Evolutionary conservation across 1,140 invertebrate genomes (phyloP), one percentile per base, ranked within the genome.

Genomic region (Aphidius gifuensis): DNA sequence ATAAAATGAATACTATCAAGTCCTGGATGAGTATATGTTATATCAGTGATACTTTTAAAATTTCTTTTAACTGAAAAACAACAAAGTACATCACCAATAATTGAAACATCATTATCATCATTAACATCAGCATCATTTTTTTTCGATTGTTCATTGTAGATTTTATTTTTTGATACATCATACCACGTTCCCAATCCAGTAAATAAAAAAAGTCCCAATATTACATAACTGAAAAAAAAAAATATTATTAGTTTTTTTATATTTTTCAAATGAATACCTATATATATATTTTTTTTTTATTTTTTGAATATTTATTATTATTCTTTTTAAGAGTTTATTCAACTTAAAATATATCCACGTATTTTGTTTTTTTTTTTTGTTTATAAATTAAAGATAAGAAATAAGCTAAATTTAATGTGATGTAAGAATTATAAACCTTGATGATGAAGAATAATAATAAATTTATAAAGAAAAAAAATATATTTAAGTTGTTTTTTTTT

Each of bases 11-110:
- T 69, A 9, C 61, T 62, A 46, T 74, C 70, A 9, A 75, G 57
- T 23, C 72, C 72, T 8, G 65, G 64, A 54, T 74, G 70, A 6
- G 47, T 61, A 42, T 69, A 69, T 1, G 47, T 60, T 1, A 64
- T 54, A 21, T 58, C 57, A 11, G 69, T 67, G 2, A 76, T 67
- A 32, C 60, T 68, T 40, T 64, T 66, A 0, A 67, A 58, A 65
- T 70, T 74, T 9, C 72, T 66, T 45, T 66, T 64, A 2, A 70
- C 72, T 11, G 78, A 80, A 58, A 80, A 77, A 48, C 76, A 79
- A 21, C 74, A 68, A 3, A 79, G 42, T 11, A 73, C 8, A 46
- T 74, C 62, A 6, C 38, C 32, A 0, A 5, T 40, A 2, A 47
- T 9, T 3, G 67, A 65, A 7, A 21, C 43, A 16, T 23, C 62